Conservation (phyloP, 2,113 vertebrate species). For the Cyanocitta stelleri region DNA sequence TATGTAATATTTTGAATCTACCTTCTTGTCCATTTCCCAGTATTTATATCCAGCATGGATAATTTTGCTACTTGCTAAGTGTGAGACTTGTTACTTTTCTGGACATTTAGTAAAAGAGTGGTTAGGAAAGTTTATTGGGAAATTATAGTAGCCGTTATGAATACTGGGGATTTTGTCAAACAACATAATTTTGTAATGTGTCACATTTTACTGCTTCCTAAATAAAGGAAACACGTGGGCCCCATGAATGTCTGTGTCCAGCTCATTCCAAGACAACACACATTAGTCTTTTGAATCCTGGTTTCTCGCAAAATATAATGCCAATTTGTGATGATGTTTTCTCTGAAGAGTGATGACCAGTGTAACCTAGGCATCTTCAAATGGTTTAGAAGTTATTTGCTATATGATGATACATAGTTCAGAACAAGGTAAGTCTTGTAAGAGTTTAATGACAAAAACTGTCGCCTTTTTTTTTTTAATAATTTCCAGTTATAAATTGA, state of each 20-base stretch:
- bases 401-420: background rate
- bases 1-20: background rate
- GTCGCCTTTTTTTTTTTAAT: background rate
- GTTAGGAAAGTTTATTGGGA: background rate
- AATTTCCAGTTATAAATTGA: background rate
- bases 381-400: background rate
- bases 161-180: background rate
- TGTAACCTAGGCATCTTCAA: background rate
- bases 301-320: background rate
- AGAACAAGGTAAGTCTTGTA: background rate
- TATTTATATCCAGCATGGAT: background rate
- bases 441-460: background rate
- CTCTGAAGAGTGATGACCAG: background rate
- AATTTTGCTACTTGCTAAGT: background rate
- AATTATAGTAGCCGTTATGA: background rate
- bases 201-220: background rate
- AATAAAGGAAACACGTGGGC: rapidly evolving
- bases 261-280: background rate
- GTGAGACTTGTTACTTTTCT: background rate
- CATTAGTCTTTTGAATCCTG: background rate
- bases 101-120: background rate
- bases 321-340: background rate
- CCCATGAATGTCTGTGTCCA: background rate
- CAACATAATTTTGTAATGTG: background rate
- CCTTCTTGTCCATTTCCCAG: background rate